Conservation (phyloP, 2,113 vertebrate genomes). For the Maccullochella peelii region DNA sequence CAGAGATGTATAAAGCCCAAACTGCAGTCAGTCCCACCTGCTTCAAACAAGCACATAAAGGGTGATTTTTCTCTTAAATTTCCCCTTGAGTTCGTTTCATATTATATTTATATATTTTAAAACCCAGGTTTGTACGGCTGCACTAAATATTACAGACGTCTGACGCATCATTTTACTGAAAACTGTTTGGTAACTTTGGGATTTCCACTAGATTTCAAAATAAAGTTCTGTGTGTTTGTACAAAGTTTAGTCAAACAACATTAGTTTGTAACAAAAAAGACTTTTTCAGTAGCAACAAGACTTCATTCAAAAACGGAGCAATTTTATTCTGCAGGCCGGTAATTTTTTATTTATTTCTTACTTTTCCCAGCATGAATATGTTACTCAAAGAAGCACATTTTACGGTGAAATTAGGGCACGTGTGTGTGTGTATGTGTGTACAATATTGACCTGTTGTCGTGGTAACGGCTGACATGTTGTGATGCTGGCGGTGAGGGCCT, state of each 20-base stretch:
- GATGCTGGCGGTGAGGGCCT: neutral
- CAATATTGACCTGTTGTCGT: neutral
- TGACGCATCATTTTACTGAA: neutral
- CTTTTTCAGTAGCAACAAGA: neutral
- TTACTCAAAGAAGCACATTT: no score
- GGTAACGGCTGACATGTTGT: conserved; percentile 3
- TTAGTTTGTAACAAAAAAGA: neutral
- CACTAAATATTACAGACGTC: neutral
- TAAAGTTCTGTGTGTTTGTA: neutral
- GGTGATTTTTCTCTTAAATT: neutral
- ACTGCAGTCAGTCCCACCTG: no score
- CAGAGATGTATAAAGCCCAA: no score
- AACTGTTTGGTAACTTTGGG: neutral
- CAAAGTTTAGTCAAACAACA: neutral
- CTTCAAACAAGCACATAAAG: neutral
- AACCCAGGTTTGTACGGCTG: neutral
- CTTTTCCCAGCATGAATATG: neutral
- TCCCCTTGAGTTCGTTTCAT: no score
- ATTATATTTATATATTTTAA: neutral
- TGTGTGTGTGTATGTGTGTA: neutral
- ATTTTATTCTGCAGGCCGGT: neutral
- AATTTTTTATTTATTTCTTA: neutral
- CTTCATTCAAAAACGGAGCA: neutral
- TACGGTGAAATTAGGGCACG: neutral
- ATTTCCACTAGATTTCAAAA: neutral